Evolutionary conservation across 1,140 invertebrate species (phyloP).

Genomic region (Sesamia nonagrioides): DNA sequence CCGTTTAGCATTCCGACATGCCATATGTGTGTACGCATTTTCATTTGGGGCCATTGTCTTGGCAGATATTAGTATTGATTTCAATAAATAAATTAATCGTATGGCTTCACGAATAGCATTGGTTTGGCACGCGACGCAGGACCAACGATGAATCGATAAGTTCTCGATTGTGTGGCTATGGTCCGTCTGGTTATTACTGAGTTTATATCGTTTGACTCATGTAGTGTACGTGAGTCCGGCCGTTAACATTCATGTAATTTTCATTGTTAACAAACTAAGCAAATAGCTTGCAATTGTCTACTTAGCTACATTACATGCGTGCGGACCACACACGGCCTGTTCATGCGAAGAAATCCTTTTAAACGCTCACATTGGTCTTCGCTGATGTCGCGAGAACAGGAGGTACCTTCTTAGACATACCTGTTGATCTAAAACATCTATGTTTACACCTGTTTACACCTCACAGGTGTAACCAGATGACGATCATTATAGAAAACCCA

Average conservation of each 20-base stretch:
- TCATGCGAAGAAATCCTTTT: neutral
- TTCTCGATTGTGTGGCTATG: conserved; percentile 75
- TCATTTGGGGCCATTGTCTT: conserved; percentile 86
- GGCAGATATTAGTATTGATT: conserved; percentile 86
- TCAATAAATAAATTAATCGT: conserved; percentile 87
- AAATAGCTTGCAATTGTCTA: conserved; percentile 51
- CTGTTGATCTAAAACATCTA: neutral
- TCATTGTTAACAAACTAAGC: conserved; percentile 70
- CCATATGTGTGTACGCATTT: conserved; percentile 85
- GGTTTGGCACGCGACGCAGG: conserved; percentile 82
- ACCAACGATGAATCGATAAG: conserved; percentile 80
- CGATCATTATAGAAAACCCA: too few species aligned
- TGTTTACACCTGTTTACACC: too few species aligned
- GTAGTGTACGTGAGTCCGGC: conserved; percentile 77
- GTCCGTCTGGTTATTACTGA: conserved; percentile 73
- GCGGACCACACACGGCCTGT: conserved; percentile 28
- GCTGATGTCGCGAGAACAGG: neutral
- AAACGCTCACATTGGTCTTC: neutral
- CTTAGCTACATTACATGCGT: conserved; percentile 22
- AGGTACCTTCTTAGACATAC: neutral
- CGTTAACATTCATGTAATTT: conserved; percentile 80
- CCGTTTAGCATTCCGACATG: conserved; percentile 85
- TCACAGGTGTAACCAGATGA: too few species aligned
- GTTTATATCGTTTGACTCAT: conserved; percentile 81
- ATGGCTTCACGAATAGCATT: conserved; percentile 80